Conservation (phyloP, 2,113 vertebrate species). For the Cairina moschata region DNA sequence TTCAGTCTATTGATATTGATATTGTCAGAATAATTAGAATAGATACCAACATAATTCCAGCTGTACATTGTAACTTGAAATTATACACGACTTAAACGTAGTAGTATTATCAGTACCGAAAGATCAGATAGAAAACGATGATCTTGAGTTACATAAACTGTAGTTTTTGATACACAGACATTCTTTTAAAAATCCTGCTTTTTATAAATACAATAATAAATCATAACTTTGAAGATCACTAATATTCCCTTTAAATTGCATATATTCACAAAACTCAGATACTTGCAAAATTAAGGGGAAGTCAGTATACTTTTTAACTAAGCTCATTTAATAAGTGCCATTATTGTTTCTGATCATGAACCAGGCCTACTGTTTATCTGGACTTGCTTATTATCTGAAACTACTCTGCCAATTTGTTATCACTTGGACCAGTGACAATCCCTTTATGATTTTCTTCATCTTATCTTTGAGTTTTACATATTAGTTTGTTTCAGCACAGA, state of each 20-base stretch:
- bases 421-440: background rate
- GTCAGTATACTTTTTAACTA: background rate
- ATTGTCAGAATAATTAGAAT: background rate
- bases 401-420: background rate
- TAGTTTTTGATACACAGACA: background rate
- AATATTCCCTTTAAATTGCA: background rate
- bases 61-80: background rate
- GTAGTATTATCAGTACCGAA: background rate
- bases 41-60: constrained; percentile 1
- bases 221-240: background rate
- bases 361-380: background rate
- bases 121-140: background rate
- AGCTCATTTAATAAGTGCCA: background rate
- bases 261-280: background rate
- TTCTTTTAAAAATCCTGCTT: background rate
- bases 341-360: background rate
- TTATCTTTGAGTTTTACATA: background rate
- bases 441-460: background rate
- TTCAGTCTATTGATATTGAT: background rate
- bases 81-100: background rate
- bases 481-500: background rate
- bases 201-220: background rate
- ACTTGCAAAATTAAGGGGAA: background rate
- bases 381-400: background rate
- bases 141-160: background rate